Percentiles rank a stretch among this genome's conserved stretches.
phyloP scores from a whole-genome alignment of 2,888 invertebrate species.

The Agrilus mali region DNA sequence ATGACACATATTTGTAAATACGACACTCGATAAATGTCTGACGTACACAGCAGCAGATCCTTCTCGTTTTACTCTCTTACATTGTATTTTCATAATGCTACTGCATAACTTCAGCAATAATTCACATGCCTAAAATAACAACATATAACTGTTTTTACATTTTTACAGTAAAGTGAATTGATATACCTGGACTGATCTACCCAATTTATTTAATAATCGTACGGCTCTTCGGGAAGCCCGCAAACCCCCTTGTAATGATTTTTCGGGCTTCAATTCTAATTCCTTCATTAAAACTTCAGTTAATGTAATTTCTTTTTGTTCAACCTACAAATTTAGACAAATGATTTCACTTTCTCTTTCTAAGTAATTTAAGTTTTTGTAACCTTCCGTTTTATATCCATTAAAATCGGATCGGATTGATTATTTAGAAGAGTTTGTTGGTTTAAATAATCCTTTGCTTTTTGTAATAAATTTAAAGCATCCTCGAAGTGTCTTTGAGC shows the following conservation, averaged over 20 bases:
- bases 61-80: slow-evolving; percentile 68
- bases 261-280: slow-evolving; percentile 78
- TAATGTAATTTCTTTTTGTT: slow-evolving; percentile 58
- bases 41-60: slow-evolving; percentile 71
- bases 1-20: slow-evolving; percentile 61
- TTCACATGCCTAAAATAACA: slow-evolving; percentile 55
- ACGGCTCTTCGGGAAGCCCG: slow-evolving; percentile 76
- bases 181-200: slow-evolving; percentile 49
- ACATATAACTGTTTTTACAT: background rate
- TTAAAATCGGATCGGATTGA: slow-evolving; percentile 32
- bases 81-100: slow-evolving; percentile 66
- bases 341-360: background rate
- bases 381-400: slow-evolving; percentile 38
- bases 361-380: slow-evolving; percentile 13
- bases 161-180: slow-evolving; percentile 3
- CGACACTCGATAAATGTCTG: slow-evolving; percentile 67
- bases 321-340: slow-evolving; percentile 36
- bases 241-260: slow-evolving; percentile 81
- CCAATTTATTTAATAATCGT: slow-evolving; percentile 67
- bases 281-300: slow-evolving; percentile 84
- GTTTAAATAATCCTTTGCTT: slow-evolving; percentile 43
- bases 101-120: slow-evolving; percentile 71
- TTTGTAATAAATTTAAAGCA: slow-evolving; percentile 70
- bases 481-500: slow-evolving; percentile 94
- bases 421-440: slow-evolving; percentile 24